Evolutionary conservation across 2,888 invertebrate genomes (phyloP).

Genomic region (Nudaria mundana): DNA sequence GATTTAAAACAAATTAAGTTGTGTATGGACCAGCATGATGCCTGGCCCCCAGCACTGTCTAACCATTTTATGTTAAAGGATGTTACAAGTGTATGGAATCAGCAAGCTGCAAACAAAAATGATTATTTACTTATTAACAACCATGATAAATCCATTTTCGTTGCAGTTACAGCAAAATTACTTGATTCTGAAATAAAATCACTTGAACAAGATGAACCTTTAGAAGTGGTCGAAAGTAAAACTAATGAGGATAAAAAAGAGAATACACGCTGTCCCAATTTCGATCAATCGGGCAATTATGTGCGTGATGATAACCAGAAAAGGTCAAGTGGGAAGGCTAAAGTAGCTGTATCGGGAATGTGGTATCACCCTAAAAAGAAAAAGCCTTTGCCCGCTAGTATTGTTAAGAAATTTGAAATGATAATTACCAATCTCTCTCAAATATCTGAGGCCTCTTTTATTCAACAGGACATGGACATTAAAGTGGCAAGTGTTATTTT

Average conservation of each 20-base stretch:
- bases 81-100: slow-evolving; percentile 53
- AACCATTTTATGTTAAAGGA: slow-evolving; percentile 56
- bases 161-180: slow-evolving; percentile 43
- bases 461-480: slow-evolving; percentile 76
- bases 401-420: slow-evolving; percentile 67
- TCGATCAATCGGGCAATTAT: slow-evolving; percentile 67
- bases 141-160: slow-evolving; percentile 40
- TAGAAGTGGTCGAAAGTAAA: slow-evolving; percentile 44
- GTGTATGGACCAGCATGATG: slow-evolving; percentile 44
- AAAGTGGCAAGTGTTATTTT: slow-evolving; percentile 54
- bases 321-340: slow-evolving; percentile 55
- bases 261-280: slow-evolving; percentile 55
- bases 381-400: slow-evolving; percentile 56
- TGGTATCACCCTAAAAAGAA: slow-evolving; percentile 77
- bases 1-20: slow-evolving; percentile 59
- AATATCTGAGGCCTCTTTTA: slow-evolving; percentile 63
- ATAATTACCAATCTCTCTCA: slow-evolving; percentile 59
- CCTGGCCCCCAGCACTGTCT: slow-evolving; percentile 47
- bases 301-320: slow-evolving; percentile 64
- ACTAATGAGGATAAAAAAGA: slow-evolving; percentile 54
- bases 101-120: slow-evolving; percentile 45
- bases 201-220: slow-evolving; percentile 44
- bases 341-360: slow-evolving; percentile 63
- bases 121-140: slow-evolving; percentile 39
- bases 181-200: slow-evolving; percentile 45